A percentile compares a stretch with the other conserved stretches of the same genome.
Conservation (phyloP, 2,797 vertebrate species). For the Urocyon cinereoargenteus region DNA sequence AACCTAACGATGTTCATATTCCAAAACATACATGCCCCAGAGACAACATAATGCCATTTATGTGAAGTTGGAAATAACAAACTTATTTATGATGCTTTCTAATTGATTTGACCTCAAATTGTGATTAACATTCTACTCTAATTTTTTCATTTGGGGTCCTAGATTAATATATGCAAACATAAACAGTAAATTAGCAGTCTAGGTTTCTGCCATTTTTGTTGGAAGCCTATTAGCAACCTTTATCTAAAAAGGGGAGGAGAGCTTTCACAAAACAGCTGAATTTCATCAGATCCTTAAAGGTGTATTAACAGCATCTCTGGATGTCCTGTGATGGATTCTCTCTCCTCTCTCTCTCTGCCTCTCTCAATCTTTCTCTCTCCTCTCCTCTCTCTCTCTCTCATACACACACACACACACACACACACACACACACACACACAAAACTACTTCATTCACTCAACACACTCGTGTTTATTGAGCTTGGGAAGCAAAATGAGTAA, state of each 20-base stretch:
- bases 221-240: conserved; percentile 71
- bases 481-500: conserved; percentile 6
- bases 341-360: background rate
- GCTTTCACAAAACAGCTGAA: conserved; percentile 59
- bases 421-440: background rate
- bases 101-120: conserved; percentile 67
- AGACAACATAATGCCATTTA: conserved; percentile 75
- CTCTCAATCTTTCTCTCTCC: background rate
- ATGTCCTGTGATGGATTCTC: background rate
- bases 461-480: conserved; percentile 12
- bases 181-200: conserved; percentile 73
- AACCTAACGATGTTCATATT: conserved; percentile 83
- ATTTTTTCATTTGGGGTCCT: conserved; percentile 65
- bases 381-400: background rate
- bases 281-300: conserved; percentile 57
- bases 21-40: conserved; percentile 67
- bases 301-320: background rate
- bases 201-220: conserved; percentile 57
- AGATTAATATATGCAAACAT: conserved; percentile 66
- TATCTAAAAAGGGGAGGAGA: conserved; percentile 63
- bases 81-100: conserved; percentile 71
- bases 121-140: conserved; percentile 65
- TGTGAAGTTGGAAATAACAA: conserved; percentile 72
- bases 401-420: background rate
- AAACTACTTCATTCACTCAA: background rate